Percentiles rank a stretch among this genome's conserved stretches.
phyloP scores from a whole-genome alignment of 2,113 vertebrate species.

The Nerophis ophidion region DNA sequence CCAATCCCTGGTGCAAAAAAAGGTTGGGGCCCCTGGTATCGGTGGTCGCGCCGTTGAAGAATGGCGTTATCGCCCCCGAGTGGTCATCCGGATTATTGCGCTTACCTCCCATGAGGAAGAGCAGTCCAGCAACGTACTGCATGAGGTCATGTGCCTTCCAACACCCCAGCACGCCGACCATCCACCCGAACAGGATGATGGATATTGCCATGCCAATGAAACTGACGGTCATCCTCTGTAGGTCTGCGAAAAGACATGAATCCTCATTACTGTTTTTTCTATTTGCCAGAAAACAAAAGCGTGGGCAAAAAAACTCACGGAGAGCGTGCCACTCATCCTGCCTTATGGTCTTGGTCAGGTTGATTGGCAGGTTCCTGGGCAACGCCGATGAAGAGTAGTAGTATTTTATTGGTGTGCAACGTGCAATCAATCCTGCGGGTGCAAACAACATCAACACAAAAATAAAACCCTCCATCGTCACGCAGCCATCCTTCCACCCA shows the following conservation, averaged over 20 bases:
- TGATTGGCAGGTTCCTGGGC: slow-evolving; percentile 82
- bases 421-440: slow-evolving; percentile 75
- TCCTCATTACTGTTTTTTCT: not conserved
- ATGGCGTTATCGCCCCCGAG: slow-evolving; percentile 42
- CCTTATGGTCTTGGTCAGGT: slow-evolving; percentile 86
- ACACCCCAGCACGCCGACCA: slow-evolving; percentile 86
- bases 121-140: slow-evolving; percentile 91
- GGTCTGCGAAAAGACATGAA: slow-evolving; percentile 62
- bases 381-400: slow-evolving; percentile 87
- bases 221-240: slow-evolving; percentile 90
- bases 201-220: slow-evolving; percentile 91
- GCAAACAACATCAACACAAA: slow-evolving; percentile 46
- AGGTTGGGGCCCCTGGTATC: too few species aligned
- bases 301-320: slow-evolving; percentile 72
- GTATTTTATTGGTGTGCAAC: slow-evolving; percentile 86
- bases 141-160: slow-evolving; percentile 89
- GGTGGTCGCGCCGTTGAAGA: slow-evolving; percentile 11
- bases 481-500: slow-evolving; percentile 47
- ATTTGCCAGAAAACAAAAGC: slow-evolving; percentile 1
- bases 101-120: slow-evolving; percentile 95
- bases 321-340: slow-evolving; percentile 91
- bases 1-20: too few species aligned
- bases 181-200: slow-evolving; percentile 90
- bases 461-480: slow-evolving; percentile 17
- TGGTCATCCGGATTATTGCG: slow-evolving; percentile 35